phyloP scores from a whole-genome alignment of 2,797 vertebrate genomes.

The Falco biarmicus region DNA sequence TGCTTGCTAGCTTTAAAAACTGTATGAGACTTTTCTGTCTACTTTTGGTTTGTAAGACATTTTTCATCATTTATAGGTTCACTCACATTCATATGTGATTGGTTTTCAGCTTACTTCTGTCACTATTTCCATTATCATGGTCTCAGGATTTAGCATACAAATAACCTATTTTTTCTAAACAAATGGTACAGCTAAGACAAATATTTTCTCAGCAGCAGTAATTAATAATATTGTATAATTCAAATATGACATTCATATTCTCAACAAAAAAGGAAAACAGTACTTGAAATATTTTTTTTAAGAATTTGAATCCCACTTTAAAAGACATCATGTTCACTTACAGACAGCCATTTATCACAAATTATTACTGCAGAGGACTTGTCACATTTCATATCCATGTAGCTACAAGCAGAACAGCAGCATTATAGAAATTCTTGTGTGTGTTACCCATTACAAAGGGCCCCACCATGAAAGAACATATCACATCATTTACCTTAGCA shows the following conservation, averaged over 20 bases:
- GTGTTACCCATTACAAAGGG: background rate
- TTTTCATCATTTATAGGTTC: constrained; percentile 7
- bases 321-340: background rate
- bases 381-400: background rate
- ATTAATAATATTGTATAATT: background rate
- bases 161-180: constrained; percentile 24
- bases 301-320: background rate
- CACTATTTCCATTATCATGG: background rate
- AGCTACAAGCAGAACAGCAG: background rate
- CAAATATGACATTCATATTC: background rate
- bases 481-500: background rate
- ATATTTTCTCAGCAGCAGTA: background rate
- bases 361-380: background rate
- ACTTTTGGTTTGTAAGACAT: background rate
- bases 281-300: background rate
- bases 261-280: background rate
- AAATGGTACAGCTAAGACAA: background rate
- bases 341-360: background rate
- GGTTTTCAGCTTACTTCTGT: constrained; percentile 24
- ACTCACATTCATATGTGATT: background rate
- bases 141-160: constrained; percentile 13
- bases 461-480: background rate
- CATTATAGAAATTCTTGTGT: background rate
- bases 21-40: background rate
- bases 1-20: constrained; percentile 5